Conservation (phyloP, 37 sponge, comb jelly and placozoan genomes). For the Ianthella basta region DNA sequence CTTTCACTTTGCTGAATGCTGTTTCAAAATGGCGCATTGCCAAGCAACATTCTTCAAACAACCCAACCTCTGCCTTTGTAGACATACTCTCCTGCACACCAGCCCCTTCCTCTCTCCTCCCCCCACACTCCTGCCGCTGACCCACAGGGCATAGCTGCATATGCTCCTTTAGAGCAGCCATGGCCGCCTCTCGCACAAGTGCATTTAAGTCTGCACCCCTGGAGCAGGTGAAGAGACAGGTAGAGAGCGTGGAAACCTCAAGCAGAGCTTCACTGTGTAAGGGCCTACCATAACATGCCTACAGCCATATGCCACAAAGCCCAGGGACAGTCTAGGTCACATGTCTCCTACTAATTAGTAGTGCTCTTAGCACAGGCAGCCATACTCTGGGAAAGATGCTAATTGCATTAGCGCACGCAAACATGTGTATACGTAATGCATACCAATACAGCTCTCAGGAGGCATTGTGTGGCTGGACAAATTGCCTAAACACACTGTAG, state of each 20-base stretch:
- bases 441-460: too few species aligned
- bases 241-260: too few species aligned
- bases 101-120: neutral
- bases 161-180: constrained; percentile 63
- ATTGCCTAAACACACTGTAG: too few species aligned
- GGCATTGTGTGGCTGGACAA: too few species aligned
- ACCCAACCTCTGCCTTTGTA: neutral
- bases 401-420: too few species aligned
- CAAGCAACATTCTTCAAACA: constrained; percentile 30
- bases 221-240: neutral
- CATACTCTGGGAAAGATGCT: too few species aligned
- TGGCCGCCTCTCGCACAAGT: constrained; percentile 91
- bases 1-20: constrained; percentile 69
- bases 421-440: too few species aligned
- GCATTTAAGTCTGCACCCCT: constrained; percentile 97
- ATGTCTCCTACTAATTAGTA: too few species aligned
- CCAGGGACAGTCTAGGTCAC: neutral
- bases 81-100: neutral
- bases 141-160: constrained; percentile 36
- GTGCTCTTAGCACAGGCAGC: too few species aligned
- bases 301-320: neutral
- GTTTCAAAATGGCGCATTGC: constrained; percentile 63
- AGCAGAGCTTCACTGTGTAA: neutral
- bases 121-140: neutral
- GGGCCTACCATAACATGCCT: neutral